Percentiles rank a stretch among this genome's conserved stretches.
Conservation (phyloP, 1,140 invertebrate genomes). For the Antheraea pernyi region DNA sequence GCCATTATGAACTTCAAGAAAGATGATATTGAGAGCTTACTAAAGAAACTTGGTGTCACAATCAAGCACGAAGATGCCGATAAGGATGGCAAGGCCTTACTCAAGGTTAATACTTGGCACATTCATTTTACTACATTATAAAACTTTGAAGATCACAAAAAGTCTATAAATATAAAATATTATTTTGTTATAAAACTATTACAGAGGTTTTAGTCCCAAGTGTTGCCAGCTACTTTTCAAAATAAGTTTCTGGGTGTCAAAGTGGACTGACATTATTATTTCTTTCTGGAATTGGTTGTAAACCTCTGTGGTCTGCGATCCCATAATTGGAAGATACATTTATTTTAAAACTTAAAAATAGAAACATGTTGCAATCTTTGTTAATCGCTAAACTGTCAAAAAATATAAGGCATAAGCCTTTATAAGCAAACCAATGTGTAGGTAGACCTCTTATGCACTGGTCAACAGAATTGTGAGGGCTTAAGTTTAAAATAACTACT, state of each 20-base stretch:
- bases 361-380: no score
- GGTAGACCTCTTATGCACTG: no score
- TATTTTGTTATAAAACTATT: not conserved
- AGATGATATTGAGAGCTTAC: constrained; percentile 92
- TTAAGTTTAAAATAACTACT: no score
- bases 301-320: constrained; percentile 33
- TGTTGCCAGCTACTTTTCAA: constrained; percentile 46
- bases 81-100: constrained; percentile 94
- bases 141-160: no score
- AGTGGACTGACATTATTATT: constrained; percentile 44
- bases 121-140: no score
- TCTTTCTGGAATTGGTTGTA: constrained; percentile 57
- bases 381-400: no score
- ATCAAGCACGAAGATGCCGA: constrained; percentile 97
- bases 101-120: constrained; percentile 81
- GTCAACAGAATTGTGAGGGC: no score
- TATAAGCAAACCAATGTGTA: no score
- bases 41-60: constrained; percentile 95
- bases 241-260: constrained; percentile 52
- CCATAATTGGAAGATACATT: constrained; percentile 52
- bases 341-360: not conserved
- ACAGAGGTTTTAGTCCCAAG: constrained; percentile 35
- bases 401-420: no score
- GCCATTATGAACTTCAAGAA: constrained; percentile 99
- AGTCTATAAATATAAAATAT: no score